Evolutionary conservation across 2,888 invertebrate genomes (phyloP).

Genomic region (Cantharis flavilabris): DNA sequence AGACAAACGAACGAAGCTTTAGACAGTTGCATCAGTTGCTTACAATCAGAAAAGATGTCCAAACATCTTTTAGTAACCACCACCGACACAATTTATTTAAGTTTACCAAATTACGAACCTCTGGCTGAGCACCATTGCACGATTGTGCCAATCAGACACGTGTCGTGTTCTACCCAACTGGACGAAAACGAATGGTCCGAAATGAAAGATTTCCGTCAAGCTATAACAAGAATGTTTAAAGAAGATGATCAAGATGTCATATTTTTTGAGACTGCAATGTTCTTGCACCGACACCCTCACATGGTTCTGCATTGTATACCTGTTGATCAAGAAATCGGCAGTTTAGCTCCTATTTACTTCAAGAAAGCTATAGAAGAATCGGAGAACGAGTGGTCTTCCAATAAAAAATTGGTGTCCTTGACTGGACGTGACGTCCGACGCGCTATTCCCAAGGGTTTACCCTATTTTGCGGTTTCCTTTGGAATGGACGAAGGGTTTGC

Average conservation of each 20-base stretch:
- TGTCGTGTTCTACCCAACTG: slow-evolving; percentile 75
- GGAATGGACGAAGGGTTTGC: slow-evolving; percentile 91
- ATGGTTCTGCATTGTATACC: slow-evolving; percentile 90
- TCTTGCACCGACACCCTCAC: slow-evolving; percentile 69
- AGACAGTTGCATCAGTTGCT: slow-evolving; percentile 82
- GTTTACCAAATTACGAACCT: slow-evolving; percentile 79
- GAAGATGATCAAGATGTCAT: slow-evolving; percentile 77
- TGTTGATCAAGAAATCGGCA: slow-evolving; percentile 79
- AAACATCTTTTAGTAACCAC: slow-evolving; percentile 86
- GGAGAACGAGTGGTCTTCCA: slow-evolving; percentile 93
- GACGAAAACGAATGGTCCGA: slow-evolving; percentile 97
- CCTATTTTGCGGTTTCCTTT: slow-evolving; percentile 95
- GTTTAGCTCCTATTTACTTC: slow-evolving; percentile 93
- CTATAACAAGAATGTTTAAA: slow-evolving; percentile 77
- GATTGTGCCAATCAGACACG: slow-evolving; percentile 83
- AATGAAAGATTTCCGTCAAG: slow-evolving; percentile 77
- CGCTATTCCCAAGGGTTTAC: slow-evolving; percentile 88
- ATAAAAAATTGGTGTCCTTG: slow-evolving; percentile 86
- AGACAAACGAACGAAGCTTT: slow-evolving; percentile 69
- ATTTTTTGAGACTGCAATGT: slow-evolving; percentile 86
- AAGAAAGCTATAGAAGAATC: slow-evolving; percentile 97
- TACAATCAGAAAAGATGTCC: slow-evolving; percentile 77
- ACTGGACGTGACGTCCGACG: slow-evolving; percentile 73
- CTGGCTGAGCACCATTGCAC: slow-evolving; percentile 85
- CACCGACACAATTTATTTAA: slow-evolving; percentile 81